These are phyloP conservation scores for Rhynchotus rufescens DNA, from an alignment of 2,797 vertebrate species.

Conservation along the genomic window DNA sequence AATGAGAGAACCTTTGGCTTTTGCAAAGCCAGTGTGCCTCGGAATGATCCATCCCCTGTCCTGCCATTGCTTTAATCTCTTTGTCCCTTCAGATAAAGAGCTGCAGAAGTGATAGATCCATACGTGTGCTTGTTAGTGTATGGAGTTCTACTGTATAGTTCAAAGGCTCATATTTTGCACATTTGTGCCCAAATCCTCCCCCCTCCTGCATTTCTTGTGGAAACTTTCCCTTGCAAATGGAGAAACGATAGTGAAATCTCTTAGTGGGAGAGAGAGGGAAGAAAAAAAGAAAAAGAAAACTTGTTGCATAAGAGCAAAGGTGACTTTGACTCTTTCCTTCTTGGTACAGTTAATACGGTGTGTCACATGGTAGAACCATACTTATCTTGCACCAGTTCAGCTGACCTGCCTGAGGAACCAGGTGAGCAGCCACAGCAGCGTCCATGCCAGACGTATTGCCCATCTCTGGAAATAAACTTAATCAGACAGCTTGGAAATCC, in stretches of 20 bases:
- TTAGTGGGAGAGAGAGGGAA: too few species aligned
- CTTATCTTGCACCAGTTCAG: background rate
- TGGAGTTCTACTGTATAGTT: background rate
- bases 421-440: background rate
- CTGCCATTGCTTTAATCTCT: background rate
- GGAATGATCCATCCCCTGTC: rapidly evolving
- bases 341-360: background rate
- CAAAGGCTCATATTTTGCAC: background rate
- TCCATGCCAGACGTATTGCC: background rate
- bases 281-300: too few species aligned
- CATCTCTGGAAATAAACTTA: background rate
- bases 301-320: too few species aligned
- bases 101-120: rapidly evolving
- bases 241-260: background rate
- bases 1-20: background rate
- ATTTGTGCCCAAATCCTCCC: background rate
- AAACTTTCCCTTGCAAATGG: background rate
- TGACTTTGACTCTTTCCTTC: background rate
- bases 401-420: background rate
- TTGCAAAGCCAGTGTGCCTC: background rate
- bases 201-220: background rate
- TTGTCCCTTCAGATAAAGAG: rapidly evolving
- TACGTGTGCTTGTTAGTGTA: background rate
- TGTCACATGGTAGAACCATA: background rate
- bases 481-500: background rate